These are phyloP conservation scores for Whitmania pigra DNA, from an alignment of 1,140 invertebrate genomes.

Conservation along the genomic window DNA sequence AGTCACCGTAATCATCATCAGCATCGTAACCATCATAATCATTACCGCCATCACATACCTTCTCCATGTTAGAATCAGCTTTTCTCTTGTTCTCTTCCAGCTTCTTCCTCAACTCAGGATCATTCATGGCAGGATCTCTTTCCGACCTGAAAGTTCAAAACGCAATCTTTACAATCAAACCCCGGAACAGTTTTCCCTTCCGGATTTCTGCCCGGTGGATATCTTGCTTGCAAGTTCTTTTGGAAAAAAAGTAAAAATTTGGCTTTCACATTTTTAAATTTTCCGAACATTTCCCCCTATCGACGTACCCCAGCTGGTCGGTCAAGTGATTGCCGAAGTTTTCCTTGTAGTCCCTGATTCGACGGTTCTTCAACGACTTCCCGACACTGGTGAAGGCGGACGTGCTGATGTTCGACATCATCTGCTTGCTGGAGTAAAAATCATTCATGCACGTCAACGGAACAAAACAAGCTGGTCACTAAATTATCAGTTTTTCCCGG, in stretches of 20 bases:
- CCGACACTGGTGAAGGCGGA: conserved; percentile 40
- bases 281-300: neutral
- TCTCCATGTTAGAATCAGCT: conserved; percentile 31
- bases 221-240: neutral
- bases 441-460: neutral
- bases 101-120: conserved; percentile 31
- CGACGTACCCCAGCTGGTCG: conserved; percentile 27
- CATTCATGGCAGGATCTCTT: conserved; percentile 33
- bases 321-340: conserved; percentile 33
- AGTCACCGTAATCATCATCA: neutral
- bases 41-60: conserved; percentile 28
- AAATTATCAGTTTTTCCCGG: too few species aligned
- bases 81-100: conserved; percentile 32
- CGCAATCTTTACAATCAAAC: neutral
- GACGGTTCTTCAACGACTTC: conserved; percentile 34
- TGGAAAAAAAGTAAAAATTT: neutral
- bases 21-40: neutral
- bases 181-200: neutral
- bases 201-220: neutral
- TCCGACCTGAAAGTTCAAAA: conserved; percentile 25
- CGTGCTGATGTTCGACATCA: conserved; percentile 27
- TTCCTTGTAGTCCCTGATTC: conserved; percentile 34
- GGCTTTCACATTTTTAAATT: neutral
- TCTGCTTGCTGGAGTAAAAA: conserved; percentile 18
- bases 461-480: too few species aligned